Conservation (phyloP, 2,797 vertebrate genomes). For the Phrynocephalus forsythii region DNA sequence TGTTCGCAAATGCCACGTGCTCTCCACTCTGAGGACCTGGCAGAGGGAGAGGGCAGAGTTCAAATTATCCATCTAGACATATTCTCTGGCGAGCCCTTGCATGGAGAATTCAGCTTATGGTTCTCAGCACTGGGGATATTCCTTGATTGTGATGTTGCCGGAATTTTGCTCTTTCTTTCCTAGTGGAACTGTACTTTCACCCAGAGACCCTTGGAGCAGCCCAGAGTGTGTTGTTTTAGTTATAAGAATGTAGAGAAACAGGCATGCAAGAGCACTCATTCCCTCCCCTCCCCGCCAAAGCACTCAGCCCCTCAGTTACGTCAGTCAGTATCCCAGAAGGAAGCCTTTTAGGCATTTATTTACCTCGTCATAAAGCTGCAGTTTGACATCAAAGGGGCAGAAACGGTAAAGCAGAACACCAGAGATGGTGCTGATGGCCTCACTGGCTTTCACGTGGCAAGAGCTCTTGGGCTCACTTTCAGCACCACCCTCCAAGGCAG, state of each 20-base stretch:
- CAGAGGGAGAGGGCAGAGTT: background rate
- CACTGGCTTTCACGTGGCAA: slow-evolving; percentile 80
- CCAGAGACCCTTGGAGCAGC: background rate
- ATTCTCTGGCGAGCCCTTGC: background rate
- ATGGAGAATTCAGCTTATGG: background rate
- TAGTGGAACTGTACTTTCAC: background rate
- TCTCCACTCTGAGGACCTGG: slow-evolving; percentile 91
- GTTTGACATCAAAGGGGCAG: slow-evolving; percentile 82
- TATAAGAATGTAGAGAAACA: background rate
- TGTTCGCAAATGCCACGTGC: slow-evolving; percentile 87
- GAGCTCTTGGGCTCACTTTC: slow-evolving; percentile 57
- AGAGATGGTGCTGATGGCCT: slow-evolving; percentile 92
- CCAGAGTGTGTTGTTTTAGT: background rate
- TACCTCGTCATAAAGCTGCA: slow-evolving; percentile 94
- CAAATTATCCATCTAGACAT: background rate
- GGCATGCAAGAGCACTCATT: background rate
- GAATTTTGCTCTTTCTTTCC: background rate
- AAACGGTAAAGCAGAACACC: slow-evolving; percentile 85
- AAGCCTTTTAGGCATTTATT: background rate
- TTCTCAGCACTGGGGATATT: background rate
- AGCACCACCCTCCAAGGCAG: slow-evolving; percentile 42
- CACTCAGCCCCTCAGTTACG: background rate
- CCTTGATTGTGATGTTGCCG: background rate
- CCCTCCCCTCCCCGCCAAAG: background rate
- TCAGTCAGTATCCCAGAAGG: background rate